Percentiles rank a stretch among this genome's conserved stretches.
phyloP scores from a whole-genome alignment of 2,888 invertebrate genomes.

The Lithophane leautieri region DNA sequence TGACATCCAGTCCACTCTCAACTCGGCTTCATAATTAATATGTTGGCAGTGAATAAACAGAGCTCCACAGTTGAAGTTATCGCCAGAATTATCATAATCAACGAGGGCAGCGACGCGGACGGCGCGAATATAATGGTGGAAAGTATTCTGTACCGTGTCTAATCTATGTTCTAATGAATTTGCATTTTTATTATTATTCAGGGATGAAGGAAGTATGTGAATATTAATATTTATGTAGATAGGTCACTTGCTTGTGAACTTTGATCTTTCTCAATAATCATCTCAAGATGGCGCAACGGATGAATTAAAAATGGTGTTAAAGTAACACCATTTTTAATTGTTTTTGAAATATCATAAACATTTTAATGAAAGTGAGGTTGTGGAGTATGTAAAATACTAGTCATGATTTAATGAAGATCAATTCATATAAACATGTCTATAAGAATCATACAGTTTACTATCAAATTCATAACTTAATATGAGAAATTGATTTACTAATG shows the following conservation, averaged over 20 bases:
- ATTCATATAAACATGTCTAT: background rate
- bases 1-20: slow-evolving; percentile 41
- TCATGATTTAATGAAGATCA: background rate
- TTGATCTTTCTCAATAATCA: slow-evolving; percentile 1
- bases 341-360: background rate
- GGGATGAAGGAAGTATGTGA: slow-evolving; percentile 23
- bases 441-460: background rate
- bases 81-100: slow-evolving; percentile 55
- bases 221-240: slow-evolving; percentile 41
- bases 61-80: slow-evolving; percentile 48
- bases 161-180: slow-evolving; percentile 35
- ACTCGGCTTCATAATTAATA: slow-evolving; percentile 56
- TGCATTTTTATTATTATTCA: slow-evolving; percentile 47
- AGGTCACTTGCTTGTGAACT: background rate
- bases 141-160: slow-evolving; percentile 36
- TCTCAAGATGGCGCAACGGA: too few relatives aligned
- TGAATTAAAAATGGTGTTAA: too few relatives aligned
- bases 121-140: slow-evolving; percentile 28
- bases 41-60: slow-evolving; percentile 47
- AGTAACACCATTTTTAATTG: background rate
- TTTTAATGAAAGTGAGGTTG: background rate
- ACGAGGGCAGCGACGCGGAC: slow-evolving; percentile 31
- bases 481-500: slow-evolving; percentile 19
- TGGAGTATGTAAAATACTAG: background rate
- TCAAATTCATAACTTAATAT: background rate